Evolutionary conservation across 2,797 vertebrate species (phyloP).

Genomic region (Acrocephalus scirpaceus): DNA sequence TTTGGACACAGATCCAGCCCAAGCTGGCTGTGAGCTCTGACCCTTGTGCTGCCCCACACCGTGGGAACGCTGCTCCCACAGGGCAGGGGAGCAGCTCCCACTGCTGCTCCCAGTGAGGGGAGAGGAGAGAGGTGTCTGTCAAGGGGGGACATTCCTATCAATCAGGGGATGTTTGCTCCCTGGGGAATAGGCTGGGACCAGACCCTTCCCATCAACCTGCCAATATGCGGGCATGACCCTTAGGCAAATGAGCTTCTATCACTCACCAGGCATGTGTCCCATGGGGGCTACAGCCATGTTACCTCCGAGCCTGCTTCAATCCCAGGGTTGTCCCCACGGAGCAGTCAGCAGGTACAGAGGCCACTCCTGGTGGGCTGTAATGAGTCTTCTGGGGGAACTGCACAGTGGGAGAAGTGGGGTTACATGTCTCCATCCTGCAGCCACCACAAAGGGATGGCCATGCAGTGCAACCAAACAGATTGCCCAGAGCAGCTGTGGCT

Average conservation of each 20-base stretch:
- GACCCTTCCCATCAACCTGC: background rate
- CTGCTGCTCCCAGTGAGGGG: too few species aligned
- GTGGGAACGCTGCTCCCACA: fast-evolving
- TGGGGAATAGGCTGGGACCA: background rate
- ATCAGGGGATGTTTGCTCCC: background rate
- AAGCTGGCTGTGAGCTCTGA: background rate
- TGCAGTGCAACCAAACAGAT: background rate
- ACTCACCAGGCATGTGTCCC: background rate
- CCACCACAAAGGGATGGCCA: background rate
- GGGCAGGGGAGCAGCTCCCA: background rate
- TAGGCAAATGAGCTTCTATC: background rate
- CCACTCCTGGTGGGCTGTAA: background rate
- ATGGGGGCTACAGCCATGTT: fast-evolving
- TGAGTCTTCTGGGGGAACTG: background rate
- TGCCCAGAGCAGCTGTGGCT: background rate
- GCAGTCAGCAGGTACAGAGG: background rate
- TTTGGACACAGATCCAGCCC: background rate
- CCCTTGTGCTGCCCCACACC: background rate
- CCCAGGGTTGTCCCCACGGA: fast-evolving
- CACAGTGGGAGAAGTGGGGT: background rate
- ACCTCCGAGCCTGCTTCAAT: background rate
- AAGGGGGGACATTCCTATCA: background rate
- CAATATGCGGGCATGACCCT: background rate
- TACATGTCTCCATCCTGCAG: fast-evolving
- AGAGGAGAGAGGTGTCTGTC: background rate